These are phyloP conservation scores for Actinemys pallida DNA, from an alignment of 2,113 vertebrate genomes.

Conservation along the genomic window DNA sequence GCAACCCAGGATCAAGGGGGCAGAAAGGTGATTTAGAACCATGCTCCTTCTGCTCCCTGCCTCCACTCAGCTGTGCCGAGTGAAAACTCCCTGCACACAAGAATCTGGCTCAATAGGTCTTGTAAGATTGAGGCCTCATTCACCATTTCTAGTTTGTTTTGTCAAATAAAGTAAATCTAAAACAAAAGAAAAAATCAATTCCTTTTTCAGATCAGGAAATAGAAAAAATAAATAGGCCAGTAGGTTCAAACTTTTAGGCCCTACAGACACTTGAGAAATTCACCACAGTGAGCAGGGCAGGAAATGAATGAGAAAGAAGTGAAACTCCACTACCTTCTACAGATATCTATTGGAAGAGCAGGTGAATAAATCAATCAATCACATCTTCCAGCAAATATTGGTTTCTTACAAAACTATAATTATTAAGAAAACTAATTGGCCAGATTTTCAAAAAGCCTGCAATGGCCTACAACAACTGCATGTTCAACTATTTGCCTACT, in stretches of 20 bases:
- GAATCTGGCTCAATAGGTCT: not conserved
- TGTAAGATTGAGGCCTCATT: not conserved
- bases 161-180: not conserved
- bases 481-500: not conserved
- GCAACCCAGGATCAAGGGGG: not conserved
- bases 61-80: not conserved
- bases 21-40: not conserved
- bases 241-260: not conserved
- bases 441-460: not conserved
- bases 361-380: not conserved
- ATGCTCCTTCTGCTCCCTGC: not conserved
- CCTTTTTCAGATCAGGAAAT: not conserved
- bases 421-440: not conserved
- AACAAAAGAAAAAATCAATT: not conserved
- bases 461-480: not conserved
- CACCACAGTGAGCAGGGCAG: not conserved
- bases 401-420: not conserved
- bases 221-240: not conserved
- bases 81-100: not conserved
- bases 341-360: not conserved
- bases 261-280: not conserved
- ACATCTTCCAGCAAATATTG: not conserved
- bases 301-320: not conserved
- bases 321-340: not conserved
- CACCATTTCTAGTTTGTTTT: not conserved